Base-by-base conservation (phyloP, 1,140 invertebrate genomes). In the Cardiocondyla obscurior region DNA sequence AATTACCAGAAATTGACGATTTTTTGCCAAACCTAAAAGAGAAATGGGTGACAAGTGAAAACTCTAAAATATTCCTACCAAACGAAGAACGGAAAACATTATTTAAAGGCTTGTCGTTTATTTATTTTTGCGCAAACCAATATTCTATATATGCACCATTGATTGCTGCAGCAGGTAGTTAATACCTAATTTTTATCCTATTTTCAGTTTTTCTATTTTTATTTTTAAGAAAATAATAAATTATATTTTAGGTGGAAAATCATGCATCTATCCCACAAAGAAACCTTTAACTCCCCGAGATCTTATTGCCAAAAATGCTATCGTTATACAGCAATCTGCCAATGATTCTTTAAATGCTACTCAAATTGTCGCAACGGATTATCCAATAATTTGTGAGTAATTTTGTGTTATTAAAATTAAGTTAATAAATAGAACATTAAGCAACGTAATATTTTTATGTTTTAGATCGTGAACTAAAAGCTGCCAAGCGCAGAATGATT, bases 401-500 rank as follows among this genome's bases (percentile, higher is more conserved):
- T 49, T 39, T 10, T 46, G 5, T 39, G 22, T 84, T 46, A 53
- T 64, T 0, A 51, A 22, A 70, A 0, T 65, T n/a, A 44, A 65
- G 44, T 6, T 36, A 46, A 8, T 44, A 16, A 42, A 58, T 33
- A 49, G 28, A 55, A 12, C 42, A 67, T 57, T 30, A 55, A 33
- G 12, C 19, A 7, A 7, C 12, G 42, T 49, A 51, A 46, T n/a
- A 49, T 62, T 14, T 42, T 0, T n/a, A n/a, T 72, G 19, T 85
- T 76, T 12, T 1, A 85, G 84, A 46, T 60, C 12, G 4, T 3
- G 42, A 58, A 0, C 51, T 85, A 14, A 12, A 64, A 42, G 33
- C 33, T 55, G 16, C 46, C n/a, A 85, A 85, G 88, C 94, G 95
- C 79, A 94, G 96, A 76, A 86, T 95, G 44, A 94, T 96, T 82